Evolutionary conservation across 2,888 invertebrate species (phyloP), one percentile per base, ranked within the genome.

Genomic region (Nysson spinosus): DNA sequence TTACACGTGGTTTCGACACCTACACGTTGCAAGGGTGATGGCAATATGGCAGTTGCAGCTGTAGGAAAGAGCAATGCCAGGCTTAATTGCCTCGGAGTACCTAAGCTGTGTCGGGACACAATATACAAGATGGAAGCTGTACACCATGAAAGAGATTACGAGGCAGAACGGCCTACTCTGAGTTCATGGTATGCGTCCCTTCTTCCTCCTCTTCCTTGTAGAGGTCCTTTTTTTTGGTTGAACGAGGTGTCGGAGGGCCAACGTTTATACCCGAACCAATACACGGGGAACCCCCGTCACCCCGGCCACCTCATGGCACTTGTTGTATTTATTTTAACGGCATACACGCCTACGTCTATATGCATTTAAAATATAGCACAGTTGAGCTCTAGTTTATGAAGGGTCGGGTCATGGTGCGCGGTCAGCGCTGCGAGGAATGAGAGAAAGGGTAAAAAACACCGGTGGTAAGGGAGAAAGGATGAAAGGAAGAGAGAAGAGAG

Each of bases 371-470:
- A 85, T 85, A 85, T 83, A 84, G 83, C 83, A 81, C 83, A 83
- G 85, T 85, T 83, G 83, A 83, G 83, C 80, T 78, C 83, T 85
- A 85, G 85, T 85, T 85, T 85, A 85, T 85, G 85, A 85, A 85
- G 85, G 85, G 83, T 85, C 85, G 83, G 85, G 85, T 85, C 85
- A 82, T 73, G 80, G 76, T 56, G 83, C 71, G 62, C 69, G 79
- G 73, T 70, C 74, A 72, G 67, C 55, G 42, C 56, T 55, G 61
- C 67, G 62, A 60, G 71, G 73, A 71, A 69, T 63, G 71, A 67
- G 56, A 67, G 68, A 67, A 66, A 66, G 68, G 40, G 67, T 55
- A 64, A 52, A 56, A 57, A 61, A 57, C 50, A 24, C 32, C 11
- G 47, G 40, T 32, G 46, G 44, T 47, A 51, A 61, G 58, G 44